Base-by-base conservation (phyloP, 2,113 vertebrate genomes). In the Scomber japonicus region DNA sequence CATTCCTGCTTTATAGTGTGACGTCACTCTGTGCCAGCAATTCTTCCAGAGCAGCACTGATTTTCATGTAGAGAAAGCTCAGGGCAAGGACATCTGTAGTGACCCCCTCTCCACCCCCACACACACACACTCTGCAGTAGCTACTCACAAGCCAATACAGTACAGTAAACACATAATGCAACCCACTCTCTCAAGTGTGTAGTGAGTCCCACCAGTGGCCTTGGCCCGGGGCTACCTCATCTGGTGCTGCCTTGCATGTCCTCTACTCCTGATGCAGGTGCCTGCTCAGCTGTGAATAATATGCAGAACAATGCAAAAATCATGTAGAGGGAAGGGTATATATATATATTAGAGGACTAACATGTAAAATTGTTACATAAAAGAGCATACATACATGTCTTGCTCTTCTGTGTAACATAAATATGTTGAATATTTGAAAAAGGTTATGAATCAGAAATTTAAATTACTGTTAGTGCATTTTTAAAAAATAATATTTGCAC, bases 21-120 rank as follows among this genome's bases (percentile, higher is more conserved):
- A 86, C 59, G 65, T 84, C 71, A 53, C n/a, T 82, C 21, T 65
- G 85, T 75, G 88, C 75, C 65, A 62, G 78, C 11, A n/a, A 66
- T 77, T 84, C 65, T 76, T 88, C 56, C 69, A 73, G 65, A 74
- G 87, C 84, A 60, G 44, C 1, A 11, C n/a, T 68, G 67, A 78
- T 90, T 88, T 80, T 78, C 69, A 84, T 83, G 63, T 71, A 78
- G 85, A 81, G 77, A 82, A 69, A 81, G 91, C 93, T 92, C 13
- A 76, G 72, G 93, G 91, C 88, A 92, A 93, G 91, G 90, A 90
- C 91, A 88, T 84, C 48, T 77, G 85, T 65, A 83, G 53, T 74
- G 68, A 71, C 75, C 65, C 77, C 65, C 19, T 53, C 68, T 12
- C 30, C 9, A 11, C 54, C 7, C 27, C n/a, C 57, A 19, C 63